Conservation (phyloP, 2,797 vertebrate genomes). For the Megalops cyprinoides region DNA sequence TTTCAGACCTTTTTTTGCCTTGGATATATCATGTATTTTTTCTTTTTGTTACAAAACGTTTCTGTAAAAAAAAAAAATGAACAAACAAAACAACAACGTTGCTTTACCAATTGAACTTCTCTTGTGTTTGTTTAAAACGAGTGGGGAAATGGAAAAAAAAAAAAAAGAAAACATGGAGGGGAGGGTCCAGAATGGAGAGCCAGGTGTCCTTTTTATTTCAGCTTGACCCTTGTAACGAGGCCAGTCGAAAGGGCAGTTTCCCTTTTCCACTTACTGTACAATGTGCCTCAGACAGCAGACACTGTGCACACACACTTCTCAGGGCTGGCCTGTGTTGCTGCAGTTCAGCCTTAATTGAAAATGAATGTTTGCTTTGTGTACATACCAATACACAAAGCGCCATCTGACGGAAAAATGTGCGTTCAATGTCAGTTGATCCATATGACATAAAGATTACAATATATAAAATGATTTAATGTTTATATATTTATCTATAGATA, state of each 20-base stretch:
- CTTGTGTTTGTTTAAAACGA: neutral
- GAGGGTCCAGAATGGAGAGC: neutral
- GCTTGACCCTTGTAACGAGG: neutral
- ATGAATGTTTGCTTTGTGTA: conserved; percentile 50
- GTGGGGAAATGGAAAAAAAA: neutral
- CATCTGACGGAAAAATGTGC: conserved; percentile 3
- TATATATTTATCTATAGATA: conserved; percentile 66
- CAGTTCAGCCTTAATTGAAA: conserved; percentile 44
- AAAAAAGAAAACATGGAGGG: neutral
- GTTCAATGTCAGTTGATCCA: conserved; percentile 14
- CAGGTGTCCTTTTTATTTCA: neutral
- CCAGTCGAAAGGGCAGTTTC: neutral
- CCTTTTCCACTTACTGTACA: conserved; percentile 24
- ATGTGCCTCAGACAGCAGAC: conserved; percentile 60
- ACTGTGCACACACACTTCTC: conserved; percentile 4
- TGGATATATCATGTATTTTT: neutral
- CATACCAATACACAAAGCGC: conserved; percentile 52
- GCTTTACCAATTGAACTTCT: conserved; percentile 4
- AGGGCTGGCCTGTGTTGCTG: conserved; percentile 34
- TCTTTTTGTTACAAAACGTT: conserved; percentile 4
- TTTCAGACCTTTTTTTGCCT: conserved; percentile 15
- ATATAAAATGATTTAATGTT: conserved; percentile 65
- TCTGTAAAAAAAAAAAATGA: neutral
- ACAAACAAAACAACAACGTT: neutral
- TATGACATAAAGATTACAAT: conserved; percentile 46